Evolutionary conservation across 2,888 invertebrate species (phyloP).

Genomic region (Hirtodrosophila alboralis): DNA sequence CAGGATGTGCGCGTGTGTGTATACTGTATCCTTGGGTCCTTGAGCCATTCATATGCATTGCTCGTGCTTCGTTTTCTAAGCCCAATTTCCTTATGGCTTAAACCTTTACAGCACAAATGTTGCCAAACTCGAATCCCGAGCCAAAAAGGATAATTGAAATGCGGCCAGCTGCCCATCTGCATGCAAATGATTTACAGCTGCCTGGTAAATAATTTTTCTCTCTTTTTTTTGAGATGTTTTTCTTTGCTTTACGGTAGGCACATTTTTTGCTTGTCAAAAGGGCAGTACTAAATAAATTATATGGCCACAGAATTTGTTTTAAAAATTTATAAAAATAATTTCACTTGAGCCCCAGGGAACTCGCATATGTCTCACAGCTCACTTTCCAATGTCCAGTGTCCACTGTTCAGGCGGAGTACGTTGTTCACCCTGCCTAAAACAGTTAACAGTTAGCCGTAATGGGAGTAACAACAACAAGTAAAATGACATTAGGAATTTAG

Average conservation of each 20-base stretch:
- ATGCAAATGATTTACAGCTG: constrained; percentile 70
- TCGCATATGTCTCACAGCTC: constrained; percentile 48
- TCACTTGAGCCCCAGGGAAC: constrained; percentile 41
- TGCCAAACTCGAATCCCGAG: constrained; percentile 12
- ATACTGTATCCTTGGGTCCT: constrained; percentile 8
- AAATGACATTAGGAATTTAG: constrained; percentile 69
- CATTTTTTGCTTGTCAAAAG: constrained; percentile 3
- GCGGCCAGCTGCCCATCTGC: constrained; percentile 58
- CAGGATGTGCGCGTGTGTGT: constrained; percentile 36
- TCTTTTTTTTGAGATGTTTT: constrained; percentile 3
- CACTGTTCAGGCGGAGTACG: not conserved
- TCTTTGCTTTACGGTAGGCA: not conserved
- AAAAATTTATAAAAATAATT: constrained; percentile 64
- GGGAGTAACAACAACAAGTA: constrained; percentile 32
- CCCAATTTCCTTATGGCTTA: constrained; percentile 59
- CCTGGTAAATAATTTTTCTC: constrained; percentile 9
- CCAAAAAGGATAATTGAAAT: constrained; percentile 71
- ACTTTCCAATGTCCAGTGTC: not conserved
- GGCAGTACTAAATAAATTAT: constrained; percentile 48
- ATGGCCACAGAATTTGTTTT: constrained; percentile 57
- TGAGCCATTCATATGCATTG: constrained; percentile 55
- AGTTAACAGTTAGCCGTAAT: constrained; percentile 45
- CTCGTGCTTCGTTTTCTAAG: constrained; percentile 46
- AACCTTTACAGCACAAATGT: constrained; percentile 55
- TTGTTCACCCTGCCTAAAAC: constrained; percentile 30